A percentile compares a stretch with the other conserved stretches of the same genome.
Conservation (phyloP, 1,140 invertebrate species). For the Temnothorax curvispinosus region DNA sequence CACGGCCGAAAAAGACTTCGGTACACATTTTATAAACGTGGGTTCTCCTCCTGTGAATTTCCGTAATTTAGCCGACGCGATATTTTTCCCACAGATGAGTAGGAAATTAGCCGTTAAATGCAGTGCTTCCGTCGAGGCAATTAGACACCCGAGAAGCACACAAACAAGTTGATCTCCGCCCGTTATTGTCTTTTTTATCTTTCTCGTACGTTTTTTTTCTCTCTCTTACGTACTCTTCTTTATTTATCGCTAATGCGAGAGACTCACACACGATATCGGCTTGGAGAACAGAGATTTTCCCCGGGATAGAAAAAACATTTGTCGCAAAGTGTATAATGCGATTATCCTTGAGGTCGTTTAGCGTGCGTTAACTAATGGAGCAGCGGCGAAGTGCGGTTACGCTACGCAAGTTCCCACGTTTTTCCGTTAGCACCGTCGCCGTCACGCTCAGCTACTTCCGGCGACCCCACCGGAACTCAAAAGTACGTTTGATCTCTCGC, state of each 20-base stretch:
- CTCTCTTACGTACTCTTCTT: background rate
- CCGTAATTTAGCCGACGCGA: slow-evolving; percentile 22
- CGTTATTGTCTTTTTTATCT: background rate
- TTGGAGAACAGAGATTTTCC: background rate
- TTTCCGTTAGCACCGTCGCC: slow-evolving; percentile 83
- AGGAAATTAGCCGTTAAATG: background rate
- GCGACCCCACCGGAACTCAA: slow-evolving; percentile 84
- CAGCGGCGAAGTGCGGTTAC: background rate
- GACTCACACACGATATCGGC: background rate
- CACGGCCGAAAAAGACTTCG: background rate
- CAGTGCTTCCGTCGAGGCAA: slow-evolving; percentile 1
- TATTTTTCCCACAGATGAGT: background rate
- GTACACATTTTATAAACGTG: slow-evolving; percentile 5
- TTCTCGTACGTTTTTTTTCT: background rate
- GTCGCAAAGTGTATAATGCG: slow-evolving; percentile 43
- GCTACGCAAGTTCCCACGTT: slow-evolving; percentile 83
- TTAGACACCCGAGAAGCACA: background rate
- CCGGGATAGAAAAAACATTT: background rate
- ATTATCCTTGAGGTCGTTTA: slow-evolving; percentile 51
- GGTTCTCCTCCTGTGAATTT: background rate
- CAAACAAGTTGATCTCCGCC: background rate
- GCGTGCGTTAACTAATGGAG: slow-evolving; percentile 42
- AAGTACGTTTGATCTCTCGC: slow-evolving; percentile 75
- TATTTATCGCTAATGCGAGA: background rate
- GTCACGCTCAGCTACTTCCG: slow-evolving; percentile 82